Conservation (phyloP, 2,113 vertebrate species). For the Xyliphius kryptos region DNA sequence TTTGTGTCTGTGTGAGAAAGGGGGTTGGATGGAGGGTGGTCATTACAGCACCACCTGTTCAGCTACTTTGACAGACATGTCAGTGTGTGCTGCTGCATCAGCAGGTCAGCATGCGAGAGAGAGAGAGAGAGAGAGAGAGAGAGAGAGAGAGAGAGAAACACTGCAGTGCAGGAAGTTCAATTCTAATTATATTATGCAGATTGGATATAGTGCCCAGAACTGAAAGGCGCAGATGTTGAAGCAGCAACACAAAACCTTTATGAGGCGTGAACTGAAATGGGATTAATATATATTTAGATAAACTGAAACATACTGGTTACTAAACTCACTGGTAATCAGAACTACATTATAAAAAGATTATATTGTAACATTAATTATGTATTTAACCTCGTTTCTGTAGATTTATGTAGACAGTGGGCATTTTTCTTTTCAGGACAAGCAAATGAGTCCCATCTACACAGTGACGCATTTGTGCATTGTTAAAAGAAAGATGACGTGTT, state of each 20-base stretch:
- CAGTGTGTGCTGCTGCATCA: conserved; percentile 71
- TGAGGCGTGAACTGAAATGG: neutral
- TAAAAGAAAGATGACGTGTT: conserved; percentile 53
- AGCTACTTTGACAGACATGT: conserved; percentile 64
- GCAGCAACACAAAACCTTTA: neutral
- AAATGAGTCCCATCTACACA: conserved; percentile 33
- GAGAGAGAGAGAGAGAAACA: conserved; percentile 3
- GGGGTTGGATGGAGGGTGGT: conserved; percentile 52
- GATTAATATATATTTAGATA: neutral
- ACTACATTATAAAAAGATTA: too few species aligned
- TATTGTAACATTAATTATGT: too few species aligned
- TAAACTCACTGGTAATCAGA: too few species aligned
- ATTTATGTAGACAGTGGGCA: conserved; percentile 3
- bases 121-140: conserved; percentile 21
- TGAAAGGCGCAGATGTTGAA: conserved; percentile 34
- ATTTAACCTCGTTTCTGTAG: too few species aligned
- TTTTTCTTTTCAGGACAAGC: neutral
- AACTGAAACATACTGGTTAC: neutral
- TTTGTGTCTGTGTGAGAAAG: conserved; percentile 25
- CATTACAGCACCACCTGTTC: conserved; percentile 66
- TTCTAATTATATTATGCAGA: conserved; percentile 34
- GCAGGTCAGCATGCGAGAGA: conserved; percentile 54
- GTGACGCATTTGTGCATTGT: conserved; percentile 33
- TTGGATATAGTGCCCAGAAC: conserved; percentile 25
- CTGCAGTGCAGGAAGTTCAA: conserved; percentile 18